phyloP scores from a whole-genome alignment of 2,113 vertebrate genomes.

The Pipra filicauda region DNA sequence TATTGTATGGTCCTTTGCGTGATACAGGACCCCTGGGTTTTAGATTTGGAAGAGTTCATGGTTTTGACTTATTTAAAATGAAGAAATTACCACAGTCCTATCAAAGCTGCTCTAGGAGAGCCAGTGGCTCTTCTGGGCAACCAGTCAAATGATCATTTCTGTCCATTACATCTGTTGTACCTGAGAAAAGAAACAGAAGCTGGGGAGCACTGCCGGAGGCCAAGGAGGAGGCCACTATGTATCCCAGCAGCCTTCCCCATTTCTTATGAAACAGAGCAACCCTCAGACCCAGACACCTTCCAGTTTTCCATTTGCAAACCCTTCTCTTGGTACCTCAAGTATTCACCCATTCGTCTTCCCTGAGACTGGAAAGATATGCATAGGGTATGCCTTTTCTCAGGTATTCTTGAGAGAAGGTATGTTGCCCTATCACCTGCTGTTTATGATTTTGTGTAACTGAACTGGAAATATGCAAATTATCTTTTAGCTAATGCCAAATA shows the following conservation, averaged over 20 bases:
- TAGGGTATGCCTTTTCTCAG: not conserved
- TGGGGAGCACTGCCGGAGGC: not conserved
- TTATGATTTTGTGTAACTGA: not conserved
- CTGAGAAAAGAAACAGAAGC: not conserved
- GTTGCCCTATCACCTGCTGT: not conserved
- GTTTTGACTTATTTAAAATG: not conserved
- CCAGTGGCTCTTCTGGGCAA: not conserved
- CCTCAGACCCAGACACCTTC: not conserved
- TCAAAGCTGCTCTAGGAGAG: not conserved
- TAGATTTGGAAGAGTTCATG: not conserved
- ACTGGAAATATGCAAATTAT: constrained; percentile 6
- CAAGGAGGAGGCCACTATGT: not conserved
- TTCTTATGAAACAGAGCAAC: not conserved
- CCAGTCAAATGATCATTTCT: not conserved
- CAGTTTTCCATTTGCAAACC: not conserved
- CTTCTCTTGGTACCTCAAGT: rapidly evolving
- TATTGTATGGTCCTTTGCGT: not conserved
- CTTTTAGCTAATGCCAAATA: constrained; percentile 21
- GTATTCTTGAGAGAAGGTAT: not conserved
- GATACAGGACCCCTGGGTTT: not conserved
- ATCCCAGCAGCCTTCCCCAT: not conserved
- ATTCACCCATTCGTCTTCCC: not conserved
- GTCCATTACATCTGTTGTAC: not conserved
- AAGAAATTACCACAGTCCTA: not conserved
- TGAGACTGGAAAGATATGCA: not conserved